These are phyloP conservation scores for Stenolophus ochropezus DNA, from an alignment of 2,888 invertebrate species.

Conservation along the genomic window DNA sequence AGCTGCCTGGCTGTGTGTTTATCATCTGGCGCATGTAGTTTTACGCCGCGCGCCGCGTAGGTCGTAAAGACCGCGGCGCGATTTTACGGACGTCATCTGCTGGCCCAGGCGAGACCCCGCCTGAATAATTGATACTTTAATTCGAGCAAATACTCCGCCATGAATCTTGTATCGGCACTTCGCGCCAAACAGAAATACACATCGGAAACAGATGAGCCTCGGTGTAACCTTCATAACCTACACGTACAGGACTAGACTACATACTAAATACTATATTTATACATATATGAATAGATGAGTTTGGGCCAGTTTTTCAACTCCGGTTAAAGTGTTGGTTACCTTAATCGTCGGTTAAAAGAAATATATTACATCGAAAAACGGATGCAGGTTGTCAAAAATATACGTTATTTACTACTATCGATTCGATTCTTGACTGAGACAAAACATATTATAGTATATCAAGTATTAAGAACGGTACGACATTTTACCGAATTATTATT, in stretches of 20 bases:
- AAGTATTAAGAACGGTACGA: too few relatives aligned
- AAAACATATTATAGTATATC: too few relatives aligned
- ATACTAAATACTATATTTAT: too few relatives aligned
- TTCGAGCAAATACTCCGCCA: slow-evolving; percentile 71
- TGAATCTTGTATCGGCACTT: slow-evolving; percentile 68
- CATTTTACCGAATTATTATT: too few relatives aligned
- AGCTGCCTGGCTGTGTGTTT: neutral
- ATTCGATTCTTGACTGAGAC: too few relatives aligned
- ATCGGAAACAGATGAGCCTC: neutral
- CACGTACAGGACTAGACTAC: neutral
- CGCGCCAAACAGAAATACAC: neutral
- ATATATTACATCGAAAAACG: too few relatives aligned
- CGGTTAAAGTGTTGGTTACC: neutral
- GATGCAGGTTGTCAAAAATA: too few relatives aligned
- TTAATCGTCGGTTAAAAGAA: too few relatives aligned
- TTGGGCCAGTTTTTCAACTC: too few relatives aligned
- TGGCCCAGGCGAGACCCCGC: slow-evolving; percentile 67
- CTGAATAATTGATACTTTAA: slow-evolving; percentile 73
- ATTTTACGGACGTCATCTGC: slow-evolving; percentile 70
- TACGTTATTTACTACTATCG: too few relatives aligned
- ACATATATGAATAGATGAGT: too few relatives aligned
- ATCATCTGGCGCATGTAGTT: neutral
- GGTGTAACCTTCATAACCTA: neutral
- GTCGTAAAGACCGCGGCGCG: slow-evolving; percentile 56
- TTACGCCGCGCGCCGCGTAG: neutral